Base-by-base conservation (phyloP, 1,140 invertebrate species). In the Centruroides vittatus region DNA sequence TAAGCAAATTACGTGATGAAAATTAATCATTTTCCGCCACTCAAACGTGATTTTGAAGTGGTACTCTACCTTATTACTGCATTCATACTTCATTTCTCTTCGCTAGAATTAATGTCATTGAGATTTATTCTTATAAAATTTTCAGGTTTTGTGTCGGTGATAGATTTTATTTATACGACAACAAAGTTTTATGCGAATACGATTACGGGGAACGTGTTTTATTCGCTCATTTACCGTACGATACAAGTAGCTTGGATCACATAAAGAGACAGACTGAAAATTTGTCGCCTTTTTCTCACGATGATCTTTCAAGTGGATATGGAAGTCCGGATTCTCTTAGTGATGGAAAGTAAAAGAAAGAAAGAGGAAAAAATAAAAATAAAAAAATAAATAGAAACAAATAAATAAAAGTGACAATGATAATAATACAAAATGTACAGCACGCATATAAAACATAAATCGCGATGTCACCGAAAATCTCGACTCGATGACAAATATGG, bases 101-200 rank as follows among this genome's bases (percentile, higher is more conserved):
- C 41, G 8, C 41, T 41, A 41, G 41, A 49, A 7, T 55, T 41
- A 49, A 53, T 41, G 5, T 41, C 8, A 41, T 8, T 41, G 35
- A 13, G 35, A 34, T 34, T 66, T 68, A 66, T 68, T 68, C 67
- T 72, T 59, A 69, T 41, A 41, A 41, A 41, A 62, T 70, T 77
- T 76, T 3, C 79, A 93, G 91, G 80, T 95, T 95, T 78, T 95
- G 91, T 76, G 89, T 94, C 6, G 91, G 91, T 5, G 91, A 94
- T 72, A 80, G 86, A 68, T 94, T 92, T 74, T 93, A 91, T 73
- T 75, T 93, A 66, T 91, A 86, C 75, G 89, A 93, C 74, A 93
- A 93, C 77, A 90, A 90, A 77, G 92, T 94, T 65, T 80, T 94
- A 3, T 95, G 90, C 75, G 89, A 93, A 73, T 90, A 91, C 73